Conservation (phyloP, 2,797 vertebrate species). For the Melanotaenia trifasciata region DNA sequence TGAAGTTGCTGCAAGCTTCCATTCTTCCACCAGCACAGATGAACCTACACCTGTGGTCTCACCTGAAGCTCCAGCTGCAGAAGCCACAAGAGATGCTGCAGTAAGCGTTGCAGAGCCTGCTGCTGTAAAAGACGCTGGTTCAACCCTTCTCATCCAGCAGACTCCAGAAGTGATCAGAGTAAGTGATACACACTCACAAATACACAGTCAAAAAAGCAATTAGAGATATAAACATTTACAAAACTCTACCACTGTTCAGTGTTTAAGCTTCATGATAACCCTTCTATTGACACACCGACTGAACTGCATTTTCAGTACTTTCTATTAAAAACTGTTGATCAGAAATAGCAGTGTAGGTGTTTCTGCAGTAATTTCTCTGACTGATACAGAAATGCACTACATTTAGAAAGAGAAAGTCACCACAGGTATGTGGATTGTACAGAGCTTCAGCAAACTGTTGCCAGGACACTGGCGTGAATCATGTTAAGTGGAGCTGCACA, state of each 20-base stretch:
- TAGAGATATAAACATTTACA: background rate
- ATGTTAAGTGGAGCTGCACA: background rate
- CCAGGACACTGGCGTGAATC: background rate
- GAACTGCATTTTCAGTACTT: background rate
- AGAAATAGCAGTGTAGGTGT: background rate
- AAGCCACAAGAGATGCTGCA: slow-evolving; percentile 21
- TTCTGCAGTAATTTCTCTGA: background rate
- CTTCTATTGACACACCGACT: background rate
- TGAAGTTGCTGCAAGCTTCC: slow-evolving; percentile 22
- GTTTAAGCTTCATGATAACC: background rate
- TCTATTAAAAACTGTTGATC: background rate
- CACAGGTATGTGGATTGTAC: background rate
- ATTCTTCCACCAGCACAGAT: slow-evolving; percentile 24
- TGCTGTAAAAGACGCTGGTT: slow-evolving; percentile 80
- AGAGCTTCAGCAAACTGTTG: background rate
- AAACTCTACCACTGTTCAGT: background rate
- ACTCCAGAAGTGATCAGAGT: slow-evolving; percentile 95
- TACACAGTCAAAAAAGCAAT: background rate
- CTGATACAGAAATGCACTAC: background rate
- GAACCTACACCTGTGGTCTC: slow-evolving; percentile 33
- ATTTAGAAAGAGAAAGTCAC: background rate
- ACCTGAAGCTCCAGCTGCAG: slow-evolving; percentile 37
- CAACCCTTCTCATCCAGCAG: slow-evolving; percentile 92
- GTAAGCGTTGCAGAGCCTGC: slow-evolving; percentile 44
- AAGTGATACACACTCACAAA: slow-evolving; percentile 72